phyloP scores from a whole-genome alignment of 2,888 invertebrate species.

The Formica aserva region DNA sequence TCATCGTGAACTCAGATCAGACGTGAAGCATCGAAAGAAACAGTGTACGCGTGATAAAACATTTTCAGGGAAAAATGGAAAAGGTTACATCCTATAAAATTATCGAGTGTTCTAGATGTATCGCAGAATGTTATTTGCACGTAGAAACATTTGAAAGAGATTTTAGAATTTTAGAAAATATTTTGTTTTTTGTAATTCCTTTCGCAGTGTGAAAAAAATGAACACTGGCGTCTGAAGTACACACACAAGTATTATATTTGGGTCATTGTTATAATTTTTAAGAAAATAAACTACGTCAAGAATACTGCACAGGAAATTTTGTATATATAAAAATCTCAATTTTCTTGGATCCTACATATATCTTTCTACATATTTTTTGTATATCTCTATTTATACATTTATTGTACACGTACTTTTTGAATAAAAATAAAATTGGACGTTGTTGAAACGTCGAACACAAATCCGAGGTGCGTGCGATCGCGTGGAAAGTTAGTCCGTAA shows the following conservation, averaged over 20 bases:
- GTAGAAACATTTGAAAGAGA: not conserved
- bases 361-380: not conserved
- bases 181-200: not conserved
- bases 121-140: not conserved
- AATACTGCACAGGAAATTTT: not conserved
- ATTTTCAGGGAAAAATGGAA: conserved; percentile 24
- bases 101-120: not conserved
- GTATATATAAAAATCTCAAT: not conserved
- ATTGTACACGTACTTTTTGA: not conserved
- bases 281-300: not conserved
- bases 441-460: not conserved
- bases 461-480: conserved; percentile 58
- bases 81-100: conserved; percentile 43
- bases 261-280: not conserved
- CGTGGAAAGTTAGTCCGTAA: conserved; percentile 58
- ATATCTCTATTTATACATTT: not conserved
- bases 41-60: conserved; percentile 31
- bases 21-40: conserved; percentile 56
- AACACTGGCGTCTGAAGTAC: too few relatives aligned
- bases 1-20: conserved; percentile 75
- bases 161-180: not conserved
- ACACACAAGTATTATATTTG: not conserved
- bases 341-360: not conserved
- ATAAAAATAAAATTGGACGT: not conserved
- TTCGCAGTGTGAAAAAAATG: not conserved